Base-by-base conservation (phyloP, 2,888 invertebrate species). In the Hofmannophila pseudospretella region DNA sequence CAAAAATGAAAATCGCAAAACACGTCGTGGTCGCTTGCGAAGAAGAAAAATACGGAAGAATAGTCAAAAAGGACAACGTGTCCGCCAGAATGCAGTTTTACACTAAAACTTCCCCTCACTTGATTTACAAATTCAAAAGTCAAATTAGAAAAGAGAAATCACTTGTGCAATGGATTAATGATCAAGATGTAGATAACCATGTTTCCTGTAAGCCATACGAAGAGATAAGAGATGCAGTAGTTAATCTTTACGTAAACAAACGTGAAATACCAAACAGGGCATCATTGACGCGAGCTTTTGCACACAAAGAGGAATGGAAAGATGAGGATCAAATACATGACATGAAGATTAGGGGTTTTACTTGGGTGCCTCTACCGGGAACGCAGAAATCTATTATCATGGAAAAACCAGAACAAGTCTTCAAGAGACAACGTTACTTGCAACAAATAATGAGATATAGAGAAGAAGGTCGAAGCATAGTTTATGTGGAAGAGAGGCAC, bases 381-480 rank as follows among this genome's bases (percentile, higher is more conserved):
- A 41, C 42, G 1, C 30, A 44, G n/a, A 52, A 40, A 32, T 43
- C 32, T 9, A 44, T 59, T 1, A 7, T 62, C 1, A 31, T 56
- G 4, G 63, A 63, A 39, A 41, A 53, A 1, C 43, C 50, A 0
- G 38, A 50, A 10, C 45, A 47, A 19, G 23, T 41, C 7, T 34
- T 40, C 3, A 30, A 13, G 2, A 52, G 51, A 20, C 48, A 54
- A 9, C 41, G 44, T 12, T 63, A 54, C 34, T 38, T 63, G 2
- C 28, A 47, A 0, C 32, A 42, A 34, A 50, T 62, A 14, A 39
- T 34, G 2, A 29, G 40, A 3, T 50, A 45, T 7, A 51, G 60
- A 30, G 38, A 44, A 4, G 20, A 10, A 12, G 40, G 29, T 36
- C 25, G 33, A 39, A 7, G 1, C 7, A 7, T 32, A 5, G 32